phyloP scores from a whole-genome alignment of 2,888 invertebrate species.

The Metallyticus violacea region DNA sequence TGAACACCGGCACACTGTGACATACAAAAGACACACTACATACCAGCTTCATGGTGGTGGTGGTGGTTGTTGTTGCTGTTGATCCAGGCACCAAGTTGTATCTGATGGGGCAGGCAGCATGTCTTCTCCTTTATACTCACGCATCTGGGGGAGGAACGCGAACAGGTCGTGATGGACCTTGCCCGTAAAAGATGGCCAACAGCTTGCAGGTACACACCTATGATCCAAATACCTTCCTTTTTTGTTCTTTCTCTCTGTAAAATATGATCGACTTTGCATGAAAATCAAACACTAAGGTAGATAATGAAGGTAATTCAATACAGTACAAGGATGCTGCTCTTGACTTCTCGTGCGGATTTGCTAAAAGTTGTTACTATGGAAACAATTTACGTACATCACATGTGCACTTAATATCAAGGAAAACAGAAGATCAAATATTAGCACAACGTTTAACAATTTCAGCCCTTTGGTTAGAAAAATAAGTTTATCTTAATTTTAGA shows the following conservation, averaged over 20 bases:
- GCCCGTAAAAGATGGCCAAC: neutral
- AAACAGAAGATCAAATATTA: no score
- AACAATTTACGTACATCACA: no score
- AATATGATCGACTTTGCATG: neutral
- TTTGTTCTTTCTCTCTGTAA: neutral
- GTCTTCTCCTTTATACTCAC: neutral
- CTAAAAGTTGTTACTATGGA: neutral
- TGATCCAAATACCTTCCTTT: neutral
- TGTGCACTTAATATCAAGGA: no score
- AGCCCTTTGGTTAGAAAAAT: no score
- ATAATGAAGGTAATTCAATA: neutral
- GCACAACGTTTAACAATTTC: no score
- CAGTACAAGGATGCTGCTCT: neutral
- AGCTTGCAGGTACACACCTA: neutral
- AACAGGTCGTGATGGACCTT: neutral
- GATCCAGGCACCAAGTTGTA: slow-evolving; percentile 31
- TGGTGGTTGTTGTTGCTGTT: neutral
- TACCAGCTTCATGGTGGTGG: neutral
- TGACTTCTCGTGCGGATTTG: neutral
- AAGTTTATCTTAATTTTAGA: no score
- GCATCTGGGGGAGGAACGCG: neutral
- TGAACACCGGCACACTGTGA: no score
- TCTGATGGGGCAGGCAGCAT: neutral
- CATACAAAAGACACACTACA: neutral
- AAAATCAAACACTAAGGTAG: neutral